Percentiles rank a stretch among this genome's conserved stretches.
Evolutionary conservation across 2,113 vertebrate species (phyloP).

Genomic region (Eurystomus gularis): DNA sequence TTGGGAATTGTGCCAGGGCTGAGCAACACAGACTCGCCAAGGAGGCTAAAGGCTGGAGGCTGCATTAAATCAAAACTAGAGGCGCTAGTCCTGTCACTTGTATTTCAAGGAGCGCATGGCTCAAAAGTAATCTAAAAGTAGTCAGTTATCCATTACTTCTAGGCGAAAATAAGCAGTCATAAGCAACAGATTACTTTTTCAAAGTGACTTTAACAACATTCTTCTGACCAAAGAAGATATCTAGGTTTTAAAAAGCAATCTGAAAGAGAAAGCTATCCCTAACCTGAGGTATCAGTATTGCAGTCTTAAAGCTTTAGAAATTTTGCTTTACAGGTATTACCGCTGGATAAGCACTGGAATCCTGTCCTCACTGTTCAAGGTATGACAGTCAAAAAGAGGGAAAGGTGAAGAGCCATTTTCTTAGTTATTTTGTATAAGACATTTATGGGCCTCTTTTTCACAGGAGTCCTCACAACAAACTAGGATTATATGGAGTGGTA

Average conservation of each 20-base stretch:
- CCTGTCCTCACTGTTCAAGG: neutral
- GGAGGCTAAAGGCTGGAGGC: neutral
- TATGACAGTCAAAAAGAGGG: neutral
- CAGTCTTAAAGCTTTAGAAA: neutral
- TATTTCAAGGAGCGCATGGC: neutral
- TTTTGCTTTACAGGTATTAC: neutral
- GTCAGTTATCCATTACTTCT: conserved; percentile 11
- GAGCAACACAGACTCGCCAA: neutral
- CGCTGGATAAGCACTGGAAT: neutral
- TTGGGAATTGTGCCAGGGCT: neutral
- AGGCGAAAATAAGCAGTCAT: neutral
- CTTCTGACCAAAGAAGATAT: neutral
- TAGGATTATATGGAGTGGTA: neutral
- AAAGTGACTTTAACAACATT: neutral
- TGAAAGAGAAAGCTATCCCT: neutral
- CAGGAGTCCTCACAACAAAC: neutral
- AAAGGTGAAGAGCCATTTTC: neutral
- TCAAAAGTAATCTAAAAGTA: neutral
- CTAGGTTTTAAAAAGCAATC: neutral
- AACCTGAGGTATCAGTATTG: neutral
- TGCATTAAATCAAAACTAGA: neutral
- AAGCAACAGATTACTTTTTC: neutral
- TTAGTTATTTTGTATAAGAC: neutral
- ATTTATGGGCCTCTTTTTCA: neutral
- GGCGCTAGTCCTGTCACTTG: neutral